Percentiles rank a stretch among this genome's conserved stretches.
Conservation (phyloP, 2,113 vertebrate genomes). For the Onychostoma macrolepis region DNA sequence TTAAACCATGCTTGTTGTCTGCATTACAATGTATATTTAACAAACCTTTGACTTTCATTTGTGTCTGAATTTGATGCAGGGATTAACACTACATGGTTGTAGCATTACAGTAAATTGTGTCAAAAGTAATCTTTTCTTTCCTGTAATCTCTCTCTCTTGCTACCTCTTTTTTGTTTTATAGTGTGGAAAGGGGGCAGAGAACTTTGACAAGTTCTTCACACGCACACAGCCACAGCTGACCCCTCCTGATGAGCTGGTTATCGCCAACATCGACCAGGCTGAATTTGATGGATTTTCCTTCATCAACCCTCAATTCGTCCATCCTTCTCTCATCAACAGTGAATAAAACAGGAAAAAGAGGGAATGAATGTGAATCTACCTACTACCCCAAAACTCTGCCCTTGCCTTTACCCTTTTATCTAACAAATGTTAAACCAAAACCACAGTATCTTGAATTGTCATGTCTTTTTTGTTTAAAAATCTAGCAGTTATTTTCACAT, state of each 20-base stretch:
- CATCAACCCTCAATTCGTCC: constrained; percentile 89
- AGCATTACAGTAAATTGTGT: not conserved
- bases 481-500: not conserved
- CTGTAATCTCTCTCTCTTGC: constrained; percentile 22
- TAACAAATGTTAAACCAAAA: constrained; percentile 19
- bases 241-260: constrained; percentile 94
- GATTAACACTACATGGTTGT: not conserved
- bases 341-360: constrained; percentile 72
- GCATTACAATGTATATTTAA: not conserved
- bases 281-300: constrained; percentile 98
- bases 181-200: constrained; percentile 95
- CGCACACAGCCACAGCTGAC: constrained; percentile 94
- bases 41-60: not conserved
- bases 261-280: constrained; percentile 95
- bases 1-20: too few species aligned
- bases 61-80: not conserved
- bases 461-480: constrained; percentile 27
- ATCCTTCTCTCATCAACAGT: constrained; percentile 75
- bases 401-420: constrained; percentile 36
- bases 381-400: constrained; percentile 33
- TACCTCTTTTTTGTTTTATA: constrained; percentile 64
- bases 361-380: constrained; percentile 41
- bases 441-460: not conserved
- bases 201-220: constrained; percentile 99
- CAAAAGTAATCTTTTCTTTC: not conserved